A percentile compares a stretch with the other conserved stretches of the same genome.
phyloP scores from a whole-genome alignment of 92 coral and sea anemone genomes.

The Heliopora coerulea region DNA sequence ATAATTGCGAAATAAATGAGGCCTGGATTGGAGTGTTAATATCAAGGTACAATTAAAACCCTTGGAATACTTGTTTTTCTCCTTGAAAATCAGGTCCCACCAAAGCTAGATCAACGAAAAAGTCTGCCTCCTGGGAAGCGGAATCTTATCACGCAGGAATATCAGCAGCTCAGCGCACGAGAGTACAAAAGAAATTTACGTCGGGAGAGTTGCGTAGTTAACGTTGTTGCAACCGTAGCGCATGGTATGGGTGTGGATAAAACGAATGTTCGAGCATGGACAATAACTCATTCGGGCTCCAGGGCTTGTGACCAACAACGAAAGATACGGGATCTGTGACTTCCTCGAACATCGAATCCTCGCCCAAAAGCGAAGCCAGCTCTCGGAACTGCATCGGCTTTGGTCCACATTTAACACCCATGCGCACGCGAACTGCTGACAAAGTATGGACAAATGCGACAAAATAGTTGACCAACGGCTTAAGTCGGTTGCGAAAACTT shows the following conservation, averaged over 20 bases:
- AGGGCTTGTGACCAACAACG: constrained; percentile 81
- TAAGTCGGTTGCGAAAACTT: constrained; percentile 64
- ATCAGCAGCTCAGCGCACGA: constrained; percentile 89
- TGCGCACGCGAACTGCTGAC: constrained; percentile 84
- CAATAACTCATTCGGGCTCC: constrained; percentile 80
- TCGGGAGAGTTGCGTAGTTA: constrained; percentile 80
- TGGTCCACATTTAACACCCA: constrained; percentile 71
- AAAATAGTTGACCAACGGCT: constrained; percentile 68
- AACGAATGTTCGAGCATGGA: constrained; percentile 95
- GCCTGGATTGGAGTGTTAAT: too few relatives aligned
- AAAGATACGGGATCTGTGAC: constrained; percentile 80
- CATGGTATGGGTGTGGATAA: constrained; percentile 98
- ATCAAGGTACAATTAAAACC: too few relatives aligned
- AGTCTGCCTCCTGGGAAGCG: constrained; percentile 77
- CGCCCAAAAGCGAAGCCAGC: constrained; percentile 87
- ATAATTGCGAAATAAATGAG: too few relatives aligned
- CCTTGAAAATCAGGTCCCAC: neutral
- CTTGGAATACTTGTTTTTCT: neutral
- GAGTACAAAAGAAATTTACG: constrained; percentile 95
- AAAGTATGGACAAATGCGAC: constrained; percentile 82
- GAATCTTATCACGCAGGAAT: constrained; percentile 98
- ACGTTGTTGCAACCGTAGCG: constrained; percentile 99
- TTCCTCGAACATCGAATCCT: constrained; percentile 88
- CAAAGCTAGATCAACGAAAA: constrained; percentile 4
- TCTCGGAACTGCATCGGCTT: constrained; percentile 69